A percentile compares a stretch with the other conserved stretches of the same genome.
These are phyloP conservation scores for Drosophila baimaii DNA, from an alignment of 1,140 invertebrate genomes.

Conservation along the genomic window DNA sequence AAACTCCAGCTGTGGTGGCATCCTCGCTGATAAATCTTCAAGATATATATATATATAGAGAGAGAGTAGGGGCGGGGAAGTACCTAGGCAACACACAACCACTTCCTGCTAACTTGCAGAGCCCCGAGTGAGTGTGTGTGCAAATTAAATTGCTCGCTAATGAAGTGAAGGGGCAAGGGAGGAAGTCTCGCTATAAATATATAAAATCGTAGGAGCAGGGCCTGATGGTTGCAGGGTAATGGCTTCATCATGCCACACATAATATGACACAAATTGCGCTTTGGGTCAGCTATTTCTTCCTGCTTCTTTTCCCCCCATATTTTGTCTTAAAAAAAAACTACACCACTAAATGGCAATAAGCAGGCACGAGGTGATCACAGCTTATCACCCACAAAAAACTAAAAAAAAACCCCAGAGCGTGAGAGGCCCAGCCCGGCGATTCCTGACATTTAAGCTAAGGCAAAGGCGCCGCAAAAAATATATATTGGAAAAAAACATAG, in stretches of 20 bases:
- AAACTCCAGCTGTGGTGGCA: conserved; percentile 53
- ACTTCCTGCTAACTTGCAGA: conserved; percentile 38
- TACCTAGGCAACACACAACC: conserved; percentile 17
- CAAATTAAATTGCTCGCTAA: conserved; percentile 82
- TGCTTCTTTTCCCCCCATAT: no score
- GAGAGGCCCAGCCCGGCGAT: conserved; percentile 56
- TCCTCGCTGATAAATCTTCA: conserved; percentile 53
- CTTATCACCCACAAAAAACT: conserved; percentile 43
- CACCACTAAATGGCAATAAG: conserved; percentile 66
- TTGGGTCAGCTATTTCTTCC: conserved; percentile 49
- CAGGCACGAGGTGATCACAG: conserved; percentile 58
- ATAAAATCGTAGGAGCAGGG: no score
- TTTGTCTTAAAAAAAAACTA: background rate
- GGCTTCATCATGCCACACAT: conserved; percentile 60
- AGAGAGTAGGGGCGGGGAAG: background rate
- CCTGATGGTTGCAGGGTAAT: conserved; percentile 33
- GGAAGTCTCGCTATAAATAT: background rate
- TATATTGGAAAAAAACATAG: conserved; percentile 1
- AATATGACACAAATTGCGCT: conserved; percentile 74
- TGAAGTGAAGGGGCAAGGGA: conserved; percentile 56
- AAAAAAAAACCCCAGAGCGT: conserved; percentile 27
- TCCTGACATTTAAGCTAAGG: conserved; percentile 72
- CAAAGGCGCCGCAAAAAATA: conserved; percentile 60
- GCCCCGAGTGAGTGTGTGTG: conserved; percentile 62
- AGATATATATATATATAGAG: conserved; percentile 9